Base-by-base conservation (phyloP, 2,888 invertebrate genomes). In the Busseola fusca region DNA sequence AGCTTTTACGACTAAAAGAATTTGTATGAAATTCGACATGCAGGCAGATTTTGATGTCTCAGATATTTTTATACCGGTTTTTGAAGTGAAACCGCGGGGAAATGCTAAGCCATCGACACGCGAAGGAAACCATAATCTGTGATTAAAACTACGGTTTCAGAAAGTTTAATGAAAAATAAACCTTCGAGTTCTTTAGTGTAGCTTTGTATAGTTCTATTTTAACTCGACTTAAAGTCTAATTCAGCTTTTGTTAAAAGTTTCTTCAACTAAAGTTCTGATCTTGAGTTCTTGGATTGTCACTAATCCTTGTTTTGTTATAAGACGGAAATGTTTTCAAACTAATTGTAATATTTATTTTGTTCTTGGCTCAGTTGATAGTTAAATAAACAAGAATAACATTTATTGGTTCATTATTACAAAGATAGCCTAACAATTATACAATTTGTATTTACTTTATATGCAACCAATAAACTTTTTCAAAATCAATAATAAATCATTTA, bases 111-210 rank as follows among this genome's bases (percentile, higher is more conserved):
- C 21, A 66, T 16, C 16, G 34, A 6, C 21, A 34, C 18, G 10
- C 18, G 25, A 21, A 27, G 21, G 16, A 48, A 14, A 34, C 18
- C 3, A 14, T 42, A 63, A 30, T 25, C 34, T 45, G 5, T 25
- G 7, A 48, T 57, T 57, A 48, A n/a, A 18, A 45, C 70, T 70
- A 30, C 3, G 3, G n/a, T 40, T 50, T 25, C 48, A 70, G n/a
- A 18, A 70, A 57, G 48, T 50, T 72, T 30, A n/a, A 58, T 30
- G 2, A 30, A 58, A 50, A 72, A 16, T 42, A 48, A 57, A 48
- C 14, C 16, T 45, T n/a, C 2, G 3, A 25, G 21, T 25, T 34
- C n/a, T 10, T 25, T 65, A 21, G 40, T 65, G n/a, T n/a, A 30
- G 14, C 12, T 16, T 64, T 9, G 1, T n/a, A 14, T 4, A 7